Evolutionary conservation across 2,888 invertebrate species (phyloP), one percentile per base, ranked within the genome.

Genomic region (Drosophila acutilabella): DNA sequence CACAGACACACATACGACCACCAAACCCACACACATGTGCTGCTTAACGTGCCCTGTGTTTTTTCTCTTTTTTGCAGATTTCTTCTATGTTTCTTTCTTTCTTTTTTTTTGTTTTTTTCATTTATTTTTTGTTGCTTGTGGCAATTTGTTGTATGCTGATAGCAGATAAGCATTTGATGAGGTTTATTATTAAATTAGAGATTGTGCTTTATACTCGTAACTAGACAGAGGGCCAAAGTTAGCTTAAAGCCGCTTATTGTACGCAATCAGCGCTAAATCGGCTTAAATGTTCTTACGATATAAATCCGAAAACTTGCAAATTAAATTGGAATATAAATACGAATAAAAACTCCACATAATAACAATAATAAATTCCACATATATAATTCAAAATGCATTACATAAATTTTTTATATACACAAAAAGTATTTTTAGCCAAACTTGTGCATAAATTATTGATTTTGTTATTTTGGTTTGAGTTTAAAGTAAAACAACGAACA

Each of bases 151-250:
- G 80, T 62, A 76, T 72, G 82, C 78, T 88, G 83, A 86, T 88
- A 80, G 76, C 81, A 81, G 88, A 85, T 86, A 86, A 86, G 85
- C 85, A 80, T 86, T 88, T 86, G 88, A 86, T 85, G 83, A 88
- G 88, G 79, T 78, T 88, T 88, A 78, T 80, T 83, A 74, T 79
- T 74, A 77, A 83, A 88, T 88, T 74, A 59, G 73, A 69, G 80
- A 57, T 60, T 69, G 54, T 64, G 58, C 68, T 51, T 73, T 42
- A 54, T 54, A 20, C 54, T 54, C 33, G 44, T 62, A 73, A 64
- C 74, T 44, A 51, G 50, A 56, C 26, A 36, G 30, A 26, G 30
- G 47, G 42, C 54, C 51, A 16, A 26, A 61, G 42, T 44, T 38
- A 50, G 62, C 64, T 52, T 40, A 71, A 88, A 88, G 89, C 84